Base-by-base conservation (phyloP, 2,888 invertebrate genomes). In the Sipha maydis region DNA sequence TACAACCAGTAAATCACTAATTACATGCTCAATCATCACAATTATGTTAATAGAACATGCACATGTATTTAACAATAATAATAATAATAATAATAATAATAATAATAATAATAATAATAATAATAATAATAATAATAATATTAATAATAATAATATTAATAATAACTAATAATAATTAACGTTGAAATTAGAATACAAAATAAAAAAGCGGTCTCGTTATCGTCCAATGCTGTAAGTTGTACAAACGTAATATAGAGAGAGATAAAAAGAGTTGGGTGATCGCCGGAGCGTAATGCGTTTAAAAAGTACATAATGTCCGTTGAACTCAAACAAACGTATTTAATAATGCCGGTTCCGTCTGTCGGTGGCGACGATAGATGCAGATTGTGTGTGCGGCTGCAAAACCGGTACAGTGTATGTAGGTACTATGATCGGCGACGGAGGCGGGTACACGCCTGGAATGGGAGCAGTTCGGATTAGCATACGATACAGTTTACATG, bases 391-490 rank as follows among this genome's bases (percentile, higher is more conserved):
- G 9, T 21, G 73, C 71, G n/a, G 28, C 71, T 76, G 82, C 75
- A 48, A 80, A 82, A 82, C 75, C 82, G 80, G 80, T 80, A 79
- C 86, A 73, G 61, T 25, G 75, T 41, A 21, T 48, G 14, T 54
- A 25, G 28, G 69, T 41, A 17, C n/a, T 28, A 17, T 19, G 28
- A 75, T 48, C 84, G 84, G n/a, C 56, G 54, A 19, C 76, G n/a
- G 76, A 31, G 38, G 75, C 41, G 56, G 34, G 31, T 67, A 56
- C 83, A 34, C 48, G 71, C 79, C 56, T 80, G 86, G 80, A 88
- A 88, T 82, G 88, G 88, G 88, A 88, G 88, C 88, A 88, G 88
- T 82, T 82, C 75, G 88, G 88, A 88, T 88, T 88, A 88, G 88
- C 88, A 88, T 88, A 86, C 56, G 78, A 80, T 86, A 86, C 86